phyloP scores from a whole-genome alignment of 2,888 invertebrate genomes.

The Epistrophe grossulariae region DNA sequence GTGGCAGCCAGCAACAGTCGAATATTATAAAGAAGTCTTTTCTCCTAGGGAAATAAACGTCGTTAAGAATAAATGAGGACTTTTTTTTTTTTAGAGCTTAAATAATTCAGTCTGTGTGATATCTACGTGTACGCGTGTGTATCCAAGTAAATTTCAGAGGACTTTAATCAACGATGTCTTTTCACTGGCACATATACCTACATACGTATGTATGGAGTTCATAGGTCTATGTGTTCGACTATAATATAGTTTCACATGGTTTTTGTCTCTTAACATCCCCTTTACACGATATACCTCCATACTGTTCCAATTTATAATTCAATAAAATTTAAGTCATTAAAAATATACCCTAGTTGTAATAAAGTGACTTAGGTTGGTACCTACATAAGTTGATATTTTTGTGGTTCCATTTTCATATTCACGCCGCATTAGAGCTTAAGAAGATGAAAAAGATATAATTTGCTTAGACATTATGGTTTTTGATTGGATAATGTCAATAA shows the following conservation, averaged over 20 bases:
- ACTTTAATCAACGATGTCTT: conserved; percentile 54
- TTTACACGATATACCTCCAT: neutral
- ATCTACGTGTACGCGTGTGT: conserved; percentile 41
- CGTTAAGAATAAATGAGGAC: conserved; percentile 37
- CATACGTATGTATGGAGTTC: neutral
- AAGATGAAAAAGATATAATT: neutral
- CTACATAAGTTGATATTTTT: neutral
- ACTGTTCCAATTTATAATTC: conserved; percentile 17
- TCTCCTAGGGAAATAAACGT: conserved; percentile 25
- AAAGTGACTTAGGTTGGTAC: neutral
- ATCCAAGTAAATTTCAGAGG: conserved; percentile 28
- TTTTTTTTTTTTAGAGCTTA: conserved; percentile 39
- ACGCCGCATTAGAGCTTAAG: neutral
- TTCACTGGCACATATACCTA: neutral
- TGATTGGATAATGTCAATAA: conserved; percentile 13
- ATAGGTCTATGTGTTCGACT: neutral
- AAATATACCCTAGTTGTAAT: conserved; percentile 10
- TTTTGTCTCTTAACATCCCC: neutral
- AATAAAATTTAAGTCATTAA: conserved; percentile 31
- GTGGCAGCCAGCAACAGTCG: conserved; percentile 27
- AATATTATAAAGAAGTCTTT: conserved; percentile 7
- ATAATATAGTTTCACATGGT: neutral
- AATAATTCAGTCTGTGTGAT: conserved; percentile 66
- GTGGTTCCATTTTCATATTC: neutral
- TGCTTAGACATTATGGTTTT: neutral